Conservation (phyloP, 2,797 vertebrate genomes). For the Gymnoscopelus microlampas region DNA sequence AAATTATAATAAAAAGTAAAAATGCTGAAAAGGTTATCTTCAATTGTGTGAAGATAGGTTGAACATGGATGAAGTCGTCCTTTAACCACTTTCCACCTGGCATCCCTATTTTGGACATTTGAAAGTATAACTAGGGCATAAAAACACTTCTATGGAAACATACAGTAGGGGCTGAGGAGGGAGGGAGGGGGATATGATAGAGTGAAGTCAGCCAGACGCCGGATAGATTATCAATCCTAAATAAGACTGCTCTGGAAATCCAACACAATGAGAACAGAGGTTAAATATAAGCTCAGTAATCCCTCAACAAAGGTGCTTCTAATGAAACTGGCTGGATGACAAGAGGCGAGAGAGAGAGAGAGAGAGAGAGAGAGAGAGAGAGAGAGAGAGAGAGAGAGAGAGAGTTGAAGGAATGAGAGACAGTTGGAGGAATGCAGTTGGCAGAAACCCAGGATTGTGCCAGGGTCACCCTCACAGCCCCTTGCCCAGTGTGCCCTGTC, state of each 20-base stretch:
- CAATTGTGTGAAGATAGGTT: too few relatives aligned
- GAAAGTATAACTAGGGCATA: too few relatives aligned
- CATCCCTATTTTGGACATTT: too few relatives aligned
- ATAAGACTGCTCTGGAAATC: constrained; percentile 27
- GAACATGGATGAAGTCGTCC: too few relatives aligned
- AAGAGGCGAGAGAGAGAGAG: constrained; percentile 20
- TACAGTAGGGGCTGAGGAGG: too few relatives aligned
- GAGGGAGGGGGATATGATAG: neutral
- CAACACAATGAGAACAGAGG: constrained; percentile 47
- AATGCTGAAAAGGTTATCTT: too few relatives aligned
- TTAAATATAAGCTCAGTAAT: constrained; percentile 72
- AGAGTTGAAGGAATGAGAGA: neutral
- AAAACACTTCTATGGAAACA: too few relatives aligned
- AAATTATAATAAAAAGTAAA: too few relatives aligned
- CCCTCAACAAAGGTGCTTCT: constrained; percentile 62
- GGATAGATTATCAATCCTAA: constrained; percentile 35
- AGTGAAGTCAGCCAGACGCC: constrained; percentile 30
- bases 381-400: constrained; percentile 11
- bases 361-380: constrained; percentile 2
- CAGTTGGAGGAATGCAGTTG: constrained; percentile 38
- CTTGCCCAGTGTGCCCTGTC: constrained; percentile 38
- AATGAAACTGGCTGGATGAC: constrained; percentile 43
- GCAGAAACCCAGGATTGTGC: constrained; percentile 44
- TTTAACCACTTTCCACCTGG: too few relatives aligned
- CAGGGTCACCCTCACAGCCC: constrained; percentile 12